These are phyloP conservation scores for Pantelozetes paolii DNA, from an alignment of 2,888 invertebrate genomes.

Conservation along the genomic window DNA sequence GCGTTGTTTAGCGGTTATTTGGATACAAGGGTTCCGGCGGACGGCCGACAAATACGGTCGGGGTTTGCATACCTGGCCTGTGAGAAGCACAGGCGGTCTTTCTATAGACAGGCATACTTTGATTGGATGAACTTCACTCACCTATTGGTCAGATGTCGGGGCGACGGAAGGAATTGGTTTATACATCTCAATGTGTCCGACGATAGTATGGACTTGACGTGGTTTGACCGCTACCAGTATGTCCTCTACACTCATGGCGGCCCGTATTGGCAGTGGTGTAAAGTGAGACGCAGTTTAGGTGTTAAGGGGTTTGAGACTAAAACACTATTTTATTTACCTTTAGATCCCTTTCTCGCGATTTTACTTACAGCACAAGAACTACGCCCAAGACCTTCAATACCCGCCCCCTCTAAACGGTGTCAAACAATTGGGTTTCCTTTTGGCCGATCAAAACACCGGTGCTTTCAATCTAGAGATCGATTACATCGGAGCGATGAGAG, in stretches of 20 bases:
- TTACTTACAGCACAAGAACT: slow-evolving; percentile 64
- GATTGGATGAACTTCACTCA: slow-evolving; percentile 75
- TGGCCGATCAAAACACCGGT: slow-evolving; percentile 73
- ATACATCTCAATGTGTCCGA: slow-evolving; percentile 65
- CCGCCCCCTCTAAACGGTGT: slow-evolving; percentile 62
- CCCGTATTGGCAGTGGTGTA: slow-evolving; percentile 93
- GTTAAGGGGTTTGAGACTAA: not conserved
- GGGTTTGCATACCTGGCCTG: slow-evolving; percentile 34
- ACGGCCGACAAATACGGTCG: slow-evolving; percentile 67
- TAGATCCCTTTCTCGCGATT: slow-evolving; percentile 94
- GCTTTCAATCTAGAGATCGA: slow-evolving; percentile 85
- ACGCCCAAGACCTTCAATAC: slow-evolving; percentile 74
- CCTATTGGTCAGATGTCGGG: slow-evolving; percentile 72
- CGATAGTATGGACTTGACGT: slow-evolving; percentile 65
- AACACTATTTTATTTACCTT: slow-evolving; percentile 51
- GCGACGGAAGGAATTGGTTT: slow-evolving; percentile 88
- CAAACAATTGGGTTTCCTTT: slow-evolving; percentile 73
- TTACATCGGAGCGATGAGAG: slow-evolving; percentile 79
- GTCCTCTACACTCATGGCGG: slow-evolving; percentile 89
- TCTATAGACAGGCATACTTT: slow-evolving; percentile 67
- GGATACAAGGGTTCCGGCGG: slow-evolving; percentile 65
- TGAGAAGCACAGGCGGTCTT: slow-evolving; percentile 19
- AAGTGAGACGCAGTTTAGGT: slow-evolving; percentile 57
- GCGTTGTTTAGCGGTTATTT: slow-evolving; percentile 53
- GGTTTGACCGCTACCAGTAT: slow-evolving; percentile 83